phyloP scores from a whole-genome alignment of 2,888 invertebrate genomes.

The Brassicogethes aeneus region DNA sequence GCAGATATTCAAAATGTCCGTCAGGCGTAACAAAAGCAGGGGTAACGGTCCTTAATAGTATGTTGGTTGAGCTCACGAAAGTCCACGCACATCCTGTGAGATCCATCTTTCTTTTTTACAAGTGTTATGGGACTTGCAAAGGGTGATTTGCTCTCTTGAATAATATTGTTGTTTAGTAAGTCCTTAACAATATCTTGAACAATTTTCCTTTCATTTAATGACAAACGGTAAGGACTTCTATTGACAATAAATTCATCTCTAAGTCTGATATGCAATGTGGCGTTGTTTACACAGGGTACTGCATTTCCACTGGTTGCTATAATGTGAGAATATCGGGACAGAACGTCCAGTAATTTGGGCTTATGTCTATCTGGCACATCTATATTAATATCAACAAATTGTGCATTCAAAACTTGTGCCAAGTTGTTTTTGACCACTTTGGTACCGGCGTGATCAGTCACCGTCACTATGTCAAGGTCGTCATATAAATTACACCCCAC shows the following conservation, averaged over 20 bases:
- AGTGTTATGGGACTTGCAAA: constrained; percentile 13
- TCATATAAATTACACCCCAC: constrained; percentile 11
- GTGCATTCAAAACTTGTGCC: constrained; percentile 8
- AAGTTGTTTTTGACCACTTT: constrained; percentile 4
- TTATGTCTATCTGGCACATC: neutral
- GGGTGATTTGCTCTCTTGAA: constrained; percentile 11
- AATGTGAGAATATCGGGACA: constrained; percentile 4
- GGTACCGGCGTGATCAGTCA: neutral
- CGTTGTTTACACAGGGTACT: constrained; percentile 10
- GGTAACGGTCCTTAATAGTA: constrained; percentile 21
- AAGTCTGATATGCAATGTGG: constrained; percentile 8
- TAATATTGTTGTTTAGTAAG: constrained; percentile 1
- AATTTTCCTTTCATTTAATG: neutral
- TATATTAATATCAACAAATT: too few species aligned
- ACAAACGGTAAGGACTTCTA: neutral
- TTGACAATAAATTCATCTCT: constrained; percentile 10
- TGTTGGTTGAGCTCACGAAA: constrained; percentile 17
- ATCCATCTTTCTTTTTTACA: constrained; percentile 11
- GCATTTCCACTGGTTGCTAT: constrained; percentile 1
- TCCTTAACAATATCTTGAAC: neutral
- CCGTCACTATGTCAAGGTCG: constrained; percentile 3
- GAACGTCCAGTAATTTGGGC: neutral
- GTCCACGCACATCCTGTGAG: constrained; percentile 14
- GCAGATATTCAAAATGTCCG: constrained; percentile 28
- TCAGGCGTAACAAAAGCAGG: constrained; percentile 25